A percentile compares a stretch with the other conserved stretches of the same genome.
Conservation (phyloP, 1,140 invertebrate species). For the Asbolus verrucosus region DNA sequence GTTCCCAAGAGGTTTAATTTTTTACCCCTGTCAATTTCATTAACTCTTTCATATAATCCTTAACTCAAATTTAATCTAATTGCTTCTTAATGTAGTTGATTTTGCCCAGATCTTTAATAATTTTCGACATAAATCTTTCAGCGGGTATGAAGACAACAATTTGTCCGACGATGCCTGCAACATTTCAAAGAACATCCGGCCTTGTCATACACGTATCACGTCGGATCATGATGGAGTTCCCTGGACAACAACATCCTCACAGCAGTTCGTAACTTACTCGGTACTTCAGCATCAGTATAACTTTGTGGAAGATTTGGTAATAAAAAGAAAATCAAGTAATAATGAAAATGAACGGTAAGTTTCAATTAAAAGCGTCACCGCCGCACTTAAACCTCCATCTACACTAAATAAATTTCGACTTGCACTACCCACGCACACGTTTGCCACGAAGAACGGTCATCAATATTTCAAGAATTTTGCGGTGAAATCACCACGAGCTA, state of each 20-base stretch:
- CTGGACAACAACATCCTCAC: conserved; percentile 55
- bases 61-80: no score
- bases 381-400: no score
- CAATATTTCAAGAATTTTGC: conserved; percentile 8
- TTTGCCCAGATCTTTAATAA: no score
- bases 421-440: neutral
- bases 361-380: no score
- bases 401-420: no score
- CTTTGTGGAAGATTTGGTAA: conserved; percentile 51
- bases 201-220: conserved; percentile 36
- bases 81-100: no score
- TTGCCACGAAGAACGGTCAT: neutral
- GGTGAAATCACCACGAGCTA: conserved; percentile 10
- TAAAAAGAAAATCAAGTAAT: conserved; percentile 14
- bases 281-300: conserved; percentile 51
- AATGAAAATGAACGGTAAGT: conserved; percentile 51
- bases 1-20: no score
- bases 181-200: conserved; percentile 22
- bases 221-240: conserved; percentile 47
- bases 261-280: conserved; percentile 45
- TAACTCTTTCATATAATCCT: no score
- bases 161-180: conserved; percentile 39
- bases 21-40: no score
- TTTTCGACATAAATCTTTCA: conserved; percentile 33
- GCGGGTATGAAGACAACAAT: conserved; percentile 54